Percentiles rank a stretch among this genome's conserved stretches.
These are phyloP conservation scores for Ptychoptera contaminata DNA, from an alignment of 2,888 invertebrate genomes.

Conservation along the genomic window DNA sequence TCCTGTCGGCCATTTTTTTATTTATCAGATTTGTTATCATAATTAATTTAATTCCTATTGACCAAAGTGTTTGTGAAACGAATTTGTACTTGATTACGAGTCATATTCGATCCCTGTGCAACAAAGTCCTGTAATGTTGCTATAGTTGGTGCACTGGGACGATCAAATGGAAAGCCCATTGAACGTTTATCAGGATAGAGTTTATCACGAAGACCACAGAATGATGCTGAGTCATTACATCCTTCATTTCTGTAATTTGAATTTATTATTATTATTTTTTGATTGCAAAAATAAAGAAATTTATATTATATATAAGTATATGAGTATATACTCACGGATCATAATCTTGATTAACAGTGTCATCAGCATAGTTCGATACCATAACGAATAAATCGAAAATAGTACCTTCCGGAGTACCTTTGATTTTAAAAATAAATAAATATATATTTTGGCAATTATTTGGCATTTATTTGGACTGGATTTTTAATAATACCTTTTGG, in stretches of 20 bases:
- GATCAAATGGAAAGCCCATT: slow-evolving; percentile 63
- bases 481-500: slow-evolving; percentile 59
- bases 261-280: no score
- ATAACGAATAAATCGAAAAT: slow-evolving; percentile 56
- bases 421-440: no score
- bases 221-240: slow-evolving; percentile 53
- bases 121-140: slow-evolving; percentile 45
- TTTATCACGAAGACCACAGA: slow-evolving; percentile 54
- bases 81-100: not conserved
- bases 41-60: not conserved
- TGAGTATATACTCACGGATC: slow-evolving; percentile 7
- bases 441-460: no score
- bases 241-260: not conserved
- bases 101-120: slow-evolving; percentile 51
- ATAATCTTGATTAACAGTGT: slow-evolving; percentile 27
- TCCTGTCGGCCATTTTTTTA: no score
- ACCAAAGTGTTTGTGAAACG: slow-evolving; percentile 3
- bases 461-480: not conserved
- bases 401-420: slow-evolving; percentile 39
- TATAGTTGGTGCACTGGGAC: slow-evolving; percentile 10
- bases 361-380: slow-evolving; percentile 56
- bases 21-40: no score
- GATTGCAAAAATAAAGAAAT: slow-evolving; percentile 14
- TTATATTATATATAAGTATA: slow-evolving; percentile 8
- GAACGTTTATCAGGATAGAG: slow-evolving; percentile 55